phyloP scores from a whole-genome alignment of 1,140 invertebrate genomes.

The Drosophila rhopaloa region DNA sequence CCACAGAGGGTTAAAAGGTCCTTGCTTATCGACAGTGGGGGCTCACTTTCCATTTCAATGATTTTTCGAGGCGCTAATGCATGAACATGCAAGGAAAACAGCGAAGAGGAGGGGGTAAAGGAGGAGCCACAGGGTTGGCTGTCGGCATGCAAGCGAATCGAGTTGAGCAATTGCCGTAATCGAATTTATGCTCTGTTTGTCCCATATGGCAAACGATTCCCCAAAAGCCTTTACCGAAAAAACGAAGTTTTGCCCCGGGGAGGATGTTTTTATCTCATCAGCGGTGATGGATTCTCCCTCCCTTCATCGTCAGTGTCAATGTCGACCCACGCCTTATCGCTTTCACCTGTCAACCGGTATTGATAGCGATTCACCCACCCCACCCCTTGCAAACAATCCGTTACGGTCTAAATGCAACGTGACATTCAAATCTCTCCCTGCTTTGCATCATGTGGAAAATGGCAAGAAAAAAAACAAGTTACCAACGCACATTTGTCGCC shows the following conservation, averaged over 20 bases:
- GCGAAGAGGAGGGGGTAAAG: neutral
- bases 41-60: conserved; percentile 83
- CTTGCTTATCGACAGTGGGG: conserved; percentile 24
- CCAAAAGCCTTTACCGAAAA: conserved; percentile 7
- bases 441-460: conserved; percentile 35
- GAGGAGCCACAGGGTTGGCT: neutral
- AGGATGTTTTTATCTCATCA: neutral
- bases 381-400: conserved; percentile 19
- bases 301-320: conserved; percentile 26
- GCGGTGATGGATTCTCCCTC: too few relatives aligned
- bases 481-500: conserved; percentile 59
- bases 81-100: conserved; percentile 41
- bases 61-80: conserved; percentile 55
- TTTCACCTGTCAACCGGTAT: conserved; percentile 63
- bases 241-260: neutral
- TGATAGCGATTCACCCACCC: conserved; percentile 25
- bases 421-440: conserved; percentile 67
- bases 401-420: conserved; percentile 62
- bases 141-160: conserved; percentile 48
- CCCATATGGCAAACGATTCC: conserved; percentile 6
- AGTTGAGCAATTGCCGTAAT: conserved; percentile 51
- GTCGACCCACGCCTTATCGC: conserved; percentile 14
- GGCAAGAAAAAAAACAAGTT: conserved; percentile 21
- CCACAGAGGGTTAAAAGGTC: conserved; percentile 15
- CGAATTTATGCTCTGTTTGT: conserved; percentile 63